Conservation (phyloP, 2,797 vertebrate genomes). For the Arctocebus calabarensis region DNA sequence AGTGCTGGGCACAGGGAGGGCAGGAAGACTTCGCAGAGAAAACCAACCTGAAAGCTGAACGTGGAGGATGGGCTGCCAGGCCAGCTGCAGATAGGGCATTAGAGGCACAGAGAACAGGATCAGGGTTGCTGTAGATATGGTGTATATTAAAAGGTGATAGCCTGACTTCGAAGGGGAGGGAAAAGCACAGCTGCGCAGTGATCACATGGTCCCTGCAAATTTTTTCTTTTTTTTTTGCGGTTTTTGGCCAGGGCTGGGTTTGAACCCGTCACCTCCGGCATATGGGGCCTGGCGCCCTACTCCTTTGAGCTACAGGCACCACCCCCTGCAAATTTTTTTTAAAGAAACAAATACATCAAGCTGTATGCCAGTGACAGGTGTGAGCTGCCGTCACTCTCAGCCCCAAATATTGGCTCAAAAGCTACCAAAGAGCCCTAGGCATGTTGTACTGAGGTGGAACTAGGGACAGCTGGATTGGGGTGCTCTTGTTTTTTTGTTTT, state of each 20-base stretch:
- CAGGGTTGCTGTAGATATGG: neutral
- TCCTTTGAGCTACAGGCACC: no score
- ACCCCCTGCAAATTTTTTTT: neutral
- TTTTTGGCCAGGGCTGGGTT: no score
- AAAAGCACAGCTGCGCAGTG: neutral
- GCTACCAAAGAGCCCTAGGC: neutral
- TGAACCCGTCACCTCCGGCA: no score
- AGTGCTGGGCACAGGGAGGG: neutral
- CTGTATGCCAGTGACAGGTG: neutral
- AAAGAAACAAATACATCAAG: neutral
- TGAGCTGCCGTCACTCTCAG: neutral
- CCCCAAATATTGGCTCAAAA: neutral
- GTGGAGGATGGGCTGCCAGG: neutral
- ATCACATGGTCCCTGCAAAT: neutral
- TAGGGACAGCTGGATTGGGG: neutral
- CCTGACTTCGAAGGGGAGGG: neutral
- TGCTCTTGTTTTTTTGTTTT: neutral
- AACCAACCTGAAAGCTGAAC: neutral
- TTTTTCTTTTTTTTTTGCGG: neutral
- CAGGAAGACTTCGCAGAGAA: neutral
- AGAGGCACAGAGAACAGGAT: neutral
- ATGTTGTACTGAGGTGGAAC: neutral
- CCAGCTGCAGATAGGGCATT: neutral
- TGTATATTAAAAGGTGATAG: neutral
- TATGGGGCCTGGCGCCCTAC: no score